Percentiles rank a stretch among this genome's conserved stretches.
phyloP scores from a whole-genome alignment of 2,888 invertebrate species.

The Masnerella sp. region DNA sequence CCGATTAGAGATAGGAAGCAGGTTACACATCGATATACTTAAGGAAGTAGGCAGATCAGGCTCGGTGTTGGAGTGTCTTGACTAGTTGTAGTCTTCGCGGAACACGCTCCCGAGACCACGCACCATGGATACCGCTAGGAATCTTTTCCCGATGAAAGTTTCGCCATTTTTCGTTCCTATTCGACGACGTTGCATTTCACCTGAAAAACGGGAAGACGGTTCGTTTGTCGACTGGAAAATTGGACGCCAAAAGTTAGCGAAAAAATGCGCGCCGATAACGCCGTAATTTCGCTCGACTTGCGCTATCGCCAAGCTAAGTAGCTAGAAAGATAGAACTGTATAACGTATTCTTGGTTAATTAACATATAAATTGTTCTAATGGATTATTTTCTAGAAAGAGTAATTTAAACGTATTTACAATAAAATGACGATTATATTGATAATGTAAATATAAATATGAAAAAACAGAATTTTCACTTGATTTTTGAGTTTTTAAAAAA shows the following conservation, averaged over 20 bases:
- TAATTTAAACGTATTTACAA: too few relatives aligned
- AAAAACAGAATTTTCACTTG: too few relatives aligned
- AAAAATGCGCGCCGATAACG: not conserved
- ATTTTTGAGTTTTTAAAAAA: too few relatives aligned
- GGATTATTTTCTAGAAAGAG: not conserved
- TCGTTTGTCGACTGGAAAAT: constrained; percentile 19
- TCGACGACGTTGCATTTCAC: constrained; percentile 30
- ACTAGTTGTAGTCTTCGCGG: constrained; percentile 47
- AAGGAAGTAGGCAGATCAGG: constrained; percentile 47
- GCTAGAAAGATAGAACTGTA: too few relatives aligned
- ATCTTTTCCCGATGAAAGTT: constrained; percentile 55
- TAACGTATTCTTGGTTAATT: too few relatives aligned
- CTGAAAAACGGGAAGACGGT: constrained; percentile 15
- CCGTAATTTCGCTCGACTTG: too few relatives aligned
- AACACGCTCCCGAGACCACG: constrained; percentile 52
- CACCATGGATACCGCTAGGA: constrained; percentile 58
- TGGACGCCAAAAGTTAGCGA: not conserved
- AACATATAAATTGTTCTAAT: constrained; percentile 3
- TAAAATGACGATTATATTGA: too few relatives aligned
- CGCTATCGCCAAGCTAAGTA: too few relatives aligned
- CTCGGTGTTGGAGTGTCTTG: constrained; percentile 36
- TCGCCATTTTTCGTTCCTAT: constrained; percentile 35
- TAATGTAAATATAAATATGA: too few relatives aligned
- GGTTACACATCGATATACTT: constrained; percentile 44
- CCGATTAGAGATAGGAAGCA: constrained; percentile 52